phyloP scores from a whole-genome alignment of 1,140 invertebrate species.

The Musca domestica region DNA sequence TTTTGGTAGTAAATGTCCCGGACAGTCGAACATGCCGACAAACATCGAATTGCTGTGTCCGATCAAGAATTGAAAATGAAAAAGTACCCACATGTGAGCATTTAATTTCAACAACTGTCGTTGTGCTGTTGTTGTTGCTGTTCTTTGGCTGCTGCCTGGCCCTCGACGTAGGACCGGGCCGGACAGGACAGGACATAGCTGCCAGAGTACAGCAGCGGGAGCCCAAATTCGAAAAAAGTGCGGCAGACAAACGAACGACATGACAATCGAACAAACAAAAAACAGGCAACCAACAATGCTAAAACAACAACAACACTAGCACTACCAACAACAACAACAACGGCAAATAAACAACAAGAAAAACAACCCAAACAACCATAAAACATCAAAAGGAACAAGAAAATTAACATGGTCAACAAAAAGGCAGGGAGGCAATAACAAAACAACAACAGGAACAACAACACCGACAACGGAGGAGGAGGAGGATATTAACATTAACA shows the following conservation, averaged over 20 bases:
- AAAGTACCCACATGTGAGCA: constrained; percentile 16
- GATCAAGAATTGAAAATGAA: neutral
- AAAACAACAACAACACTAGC: constrained; percentile 1
- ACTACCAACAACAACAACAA: neutral
- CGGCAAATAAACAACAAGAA: neutral
- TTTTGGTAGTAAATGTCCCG: too few species aligned
- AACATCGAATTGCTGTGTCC: too few species aligned
- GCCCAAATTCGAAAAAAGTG: neutral
- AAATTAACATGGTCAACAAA: constrained; percentile 22
- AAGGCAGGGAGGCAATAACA: constrained; percentile 1
- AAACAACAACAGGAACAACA: neutral
- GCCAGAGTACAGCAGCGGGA: constrained; percentile 6
- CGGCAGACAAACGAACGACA: constrained; percentile 9
- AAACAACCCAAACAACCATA: constrained; percentile 2
- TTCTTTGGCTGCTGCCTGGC: too few species aligned
- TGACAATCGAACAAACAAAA: constrained; percentile 11
- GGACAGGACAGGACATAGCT: too few species aligned
- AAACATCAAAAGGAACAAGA: constrained; percentile 22
- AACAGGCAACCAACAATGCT: neutral
- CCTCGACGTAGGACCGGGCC: neutral
- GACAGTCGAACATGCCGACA: too few species aligned
- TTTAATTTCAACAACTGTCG: constrained; percentile 18
- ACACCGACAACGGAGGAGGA: too few species aligned
- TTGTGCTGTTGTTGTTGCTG: too few species aligned
- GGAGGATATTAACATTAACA: neutral